phyloP scores from a whole-genome alignment of 1,140 invertebrate genomes.

The Lucilia cuprina region DNA sequence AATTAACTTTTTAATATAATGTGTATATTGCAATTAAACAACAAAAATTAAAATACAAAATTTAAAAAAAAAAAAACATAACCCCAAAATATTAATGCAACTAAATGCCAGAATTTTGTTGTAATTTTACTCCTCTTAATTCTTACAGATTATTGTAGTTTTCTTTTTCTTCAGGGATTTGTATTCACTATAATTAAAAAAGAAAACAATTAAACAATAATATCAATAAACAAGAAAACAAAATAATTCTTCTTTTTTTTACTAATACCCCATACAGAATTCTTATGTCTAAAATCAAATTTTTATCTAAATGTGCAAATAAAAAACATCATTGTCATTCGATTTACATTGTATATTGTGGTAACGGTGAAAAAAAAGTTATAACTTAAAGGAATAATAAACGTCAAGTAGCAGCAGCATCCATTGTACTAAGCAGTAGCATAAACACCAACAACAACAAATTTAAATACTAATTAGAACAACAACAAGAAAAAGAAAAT shows the following conservation, averaged over 20 bases:
- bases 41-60: background rate
- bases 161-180: background rate
- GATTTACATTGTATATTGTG: background rate
- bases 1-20: too few relatives aligned
- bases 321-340: background rate
- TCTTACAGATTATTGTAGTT: background rate
- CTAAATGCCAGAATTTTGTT: background rate
- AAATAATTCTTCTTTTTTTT: background rate
- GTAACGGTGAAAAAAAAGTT: background rate
- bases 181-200: background rate
- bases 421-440: background rate
- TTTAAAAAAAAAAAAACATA: background rate
- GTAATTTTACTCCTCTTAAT: background rate
- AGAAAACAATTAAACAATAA: background rate
- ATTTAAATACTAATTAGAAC: background rate
- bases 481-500: background rate
- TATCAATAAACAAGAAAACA: background rate
- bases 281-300: background rate
- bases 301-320: background rate
- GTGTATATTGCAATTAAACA: background rate
- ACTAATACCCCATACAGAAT: background rate
- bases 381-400: background rate
- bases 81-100: background rate
- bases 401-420: background rate
- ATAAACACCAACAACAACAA: constrained; percentile 11